Percentiles rank a stretch among this genome's conserved stretches.
phyloP scores from a whole-genome alignment of 2,888 invertebrate species.

The Drosophila buzzatii region DNA sequence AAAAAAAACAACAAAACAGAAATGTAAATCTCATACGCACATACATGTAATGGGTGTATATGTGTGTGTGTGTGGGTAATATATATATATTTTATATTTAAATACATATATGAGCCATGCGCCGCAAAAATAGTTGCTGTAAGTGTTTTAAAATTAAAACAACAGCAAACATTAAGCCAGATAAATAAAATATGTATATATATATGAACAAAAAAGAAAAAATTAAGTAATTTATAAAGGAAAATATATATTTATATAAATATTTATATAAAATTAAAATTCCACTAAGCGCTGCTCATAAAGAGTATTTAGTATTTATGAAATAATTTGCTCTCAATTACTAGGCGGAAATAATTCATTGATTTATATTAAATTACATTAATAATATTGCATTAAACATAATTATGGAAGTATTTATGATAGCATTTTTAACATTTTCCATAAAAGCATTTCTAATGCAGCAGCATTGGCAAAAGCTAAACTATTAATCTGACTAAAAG shows the following conservation, averaged over 20 bases:
- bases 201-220: not conserved
- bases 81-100: conserved; percentile 1
- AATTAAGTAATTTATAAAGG: not conserved
- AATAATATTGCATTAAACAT: not conserved
- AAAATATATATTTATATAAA: not conserved
- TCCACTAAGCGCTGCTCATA: conserved; percentile 4
- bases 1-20: conserved; percentile 52
- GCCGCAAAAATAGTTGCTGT: conserved; percentile 53
- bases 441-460: not conserved
- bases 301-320: conserved; percentile 18
- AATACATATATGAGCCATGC: conserved; percentile 13
- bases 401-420: not conserved
- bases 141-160: conserved; percentile 39
- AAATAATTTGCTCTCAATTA: not conserved
- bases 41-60: not conserved
- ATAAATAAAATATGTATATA: not conserved
- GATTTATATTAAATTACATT: not conserved
- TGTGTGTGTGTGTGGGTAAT: not conserved
- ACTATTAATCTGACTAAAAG: no score
- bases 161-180: conserved; percentile 22
- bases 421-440: not conserved
- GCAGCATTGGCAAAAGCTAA: no score
- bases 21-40: conserved; percentile 62
- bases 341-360: conserved; percentile 3
- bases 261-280: conserved; percentile 3